phyloP scores from a whole-genome alignment of 2,113 vertebrate genomes.

The Scopus umbretta region DNA sequence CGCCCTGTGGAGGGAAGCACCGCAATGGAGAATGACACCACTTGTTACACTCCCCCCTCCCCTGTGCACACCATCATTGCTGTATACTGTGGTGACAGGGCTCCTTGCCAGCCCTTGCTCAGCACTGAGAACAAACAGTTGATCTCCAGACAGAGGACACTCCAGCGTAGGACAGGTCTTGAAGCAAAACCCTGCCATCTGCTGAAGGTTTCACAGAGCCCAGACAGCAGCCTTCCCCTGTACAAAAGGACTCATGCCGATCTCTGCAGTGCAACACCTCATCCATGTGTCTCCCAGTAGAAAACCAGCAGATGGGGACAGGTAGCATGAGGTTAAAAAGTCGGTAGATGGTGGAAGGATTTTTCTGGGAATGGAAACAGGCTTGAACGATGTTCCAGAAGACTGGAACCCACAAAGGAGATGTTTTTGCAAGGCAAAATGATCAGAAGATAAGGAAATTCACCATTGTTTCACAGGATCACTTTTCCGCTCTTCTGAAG shows the following conservation, averaged over 20 bases:
- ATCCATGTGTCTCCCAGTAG: background rate
- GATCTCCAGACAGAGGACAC: background rate
- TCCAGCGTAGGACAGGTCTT: too few relatives aligned
- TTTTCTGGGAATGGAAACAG: background rate
- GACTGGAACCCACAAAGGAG: background rate
- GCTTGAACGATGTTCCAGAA: background rate
- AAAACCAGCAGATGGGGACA: background rate
- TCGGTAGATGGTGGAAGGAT: background rate
- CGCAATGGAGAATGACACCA: background rate
- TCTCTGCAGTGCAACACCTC: background rate
- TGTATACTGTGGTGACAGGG: accelerated
- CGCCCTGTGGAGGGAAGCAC: background rate
- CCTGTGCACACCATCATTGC: background rate
- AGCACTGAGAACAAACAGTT: background rate
- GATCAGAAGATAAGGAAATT: background rate
- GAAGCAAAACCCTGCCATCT: background rate
- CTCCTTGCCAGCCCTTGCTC: background rate
- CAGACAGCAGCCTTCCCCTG: background rate
- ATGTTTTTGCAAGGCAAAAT: background rate
- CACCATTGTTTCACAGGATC: background rate
- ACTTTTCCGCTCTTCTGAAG: background rate
- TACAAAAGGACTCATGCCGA: accelerated
- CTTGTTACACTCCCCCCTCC: background rate
- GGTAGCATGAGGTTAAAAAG: background rate
- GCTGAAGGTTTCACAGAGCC: background rate